phyloP scores from a whole-genome alignment of 2,797 vertebrate species.

The Salarias fasciatus region DNA sequence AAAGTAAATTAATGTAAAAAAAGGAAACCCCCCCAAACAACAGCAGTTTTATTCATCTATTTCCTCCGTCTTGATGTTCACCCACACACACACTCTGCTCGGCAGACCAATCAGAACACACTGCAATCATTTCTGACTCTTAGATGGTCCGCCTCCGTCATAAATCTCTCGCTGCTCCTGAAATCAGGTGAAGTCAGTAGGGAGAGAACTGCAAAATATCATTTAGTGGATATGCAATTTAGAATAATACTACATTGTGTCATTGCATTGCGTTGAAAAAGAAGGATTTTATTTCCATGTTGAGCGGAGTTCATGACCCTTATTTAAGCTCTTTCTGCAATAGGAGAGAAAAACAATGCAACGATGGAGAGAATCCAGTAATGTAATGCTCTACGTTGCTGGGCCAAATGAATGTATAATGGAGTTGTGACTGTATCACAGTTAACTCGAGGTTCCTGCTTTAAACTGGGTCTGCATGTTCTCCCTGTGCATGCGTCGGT shows the following conservation, averaged over 20 bases:
- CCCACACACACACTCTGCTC: constrained; percentile 23
- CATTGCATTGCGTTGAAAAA: not conserved
- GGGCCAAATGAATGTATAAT: not conserved
- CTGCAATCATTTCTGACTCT: constrained; percentile 74
- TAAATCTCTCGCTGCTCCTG: constrained; percentile 67
- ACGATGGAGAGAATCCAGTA: not conserved
- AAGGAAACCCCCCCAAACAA: not conserved
- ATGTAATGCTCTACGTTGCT: not conserved
- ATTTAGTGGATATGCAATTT: constrained; percentile 4
- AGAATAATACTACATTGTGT: not conserved
- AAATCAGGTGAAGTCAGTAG: constrained; percentile 66
- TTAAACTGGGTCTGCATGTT: no score
- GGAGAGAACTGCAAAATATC: constrained; percentile 17
- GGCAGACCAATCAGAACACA: constrained; percentile 28
- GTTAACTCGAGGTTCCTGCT: no score
- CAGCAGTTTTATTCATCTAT: not conserved
- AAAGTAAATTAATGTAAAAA: not conserved
- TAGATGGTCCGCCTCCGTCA: constrained; percentile 45
- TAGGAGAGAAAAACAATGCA: not conserved
- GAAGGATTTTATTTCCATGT: constrained; percentile 1
- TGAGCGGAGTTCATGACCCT: not conserved
- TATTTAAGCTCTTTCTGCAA: not conserved
- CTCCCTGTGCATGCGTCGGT: no score
- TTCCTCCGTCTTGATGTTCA: not conserved
- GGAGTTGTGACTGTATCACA: not conserved